phyloP scores from a whole-genome alignment of 1,140 invertebrate genomes.

The Zaprionus camerounensis region DNA sequence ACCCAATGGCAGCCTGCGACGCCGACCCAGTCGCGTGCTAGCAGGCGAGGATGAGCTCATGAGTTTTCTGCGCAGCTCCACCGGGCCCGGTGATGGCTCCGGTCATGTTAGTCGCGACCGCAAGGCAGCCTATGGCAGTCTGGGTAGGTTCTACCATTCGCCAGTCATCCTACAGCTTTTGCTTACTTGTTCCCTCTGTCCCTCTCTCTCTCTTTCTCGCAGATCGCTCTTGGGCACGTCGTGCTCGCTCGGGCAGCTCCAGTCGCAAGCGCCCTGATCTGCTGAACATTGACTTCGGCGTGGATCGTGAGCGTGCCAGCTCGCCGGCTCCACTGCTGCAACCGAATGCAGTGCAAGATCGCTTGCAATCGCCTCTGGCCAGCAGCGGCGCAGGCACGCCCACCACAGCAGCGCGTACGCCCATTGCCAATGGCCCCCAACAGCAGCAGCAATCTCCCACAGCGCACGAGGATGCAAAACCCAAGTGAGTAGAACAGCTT shows the following conservation, averaged over 20 bases:
- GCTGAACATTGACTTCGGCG: slow-evolving; percentile 88
- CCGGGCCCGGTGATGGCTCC: slow-evolving; percentile 86
- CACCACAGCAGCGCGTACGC: slow-evolving; percentile 54
- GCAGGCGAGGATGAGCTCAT: slow-evolving; percentile 94
- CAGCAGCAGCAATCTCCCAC: slow-evolving; percentile 39
- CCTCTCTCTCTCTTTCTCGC: neutral
- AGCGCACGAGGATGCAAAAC: slow-evolving; percentile 85
- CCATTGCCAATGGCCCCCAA: slow-evolving; percentile 51
- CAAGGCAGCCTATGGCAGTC: slow-evolving; percentile 91
- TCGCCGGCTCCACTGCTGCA: slow-evolving; percentile 87
- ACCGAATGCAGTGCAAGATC: slow-evolving; percentile 61
- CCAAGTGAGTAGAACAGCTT: slow-evolving; percentile 71
- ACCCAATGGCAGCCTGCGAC: slow-evolving; percentile 93
- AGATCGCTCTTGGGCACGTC: slow-evolving; percentile 95
- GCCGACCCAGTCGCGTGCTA: slow-evolving; percentile 91
- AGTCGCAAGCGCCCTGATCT: slow-evolving; percentile 88
- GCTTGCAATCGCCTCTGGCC: slow-evolving; percentile 62
- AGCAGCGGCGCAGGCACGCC: slow-evolving; percentile 58
- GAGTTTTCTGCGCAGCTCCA: slow-evolving; percentile 92
- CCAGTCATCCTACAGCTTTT: neutral
- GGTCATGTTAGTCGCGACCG: slow-evolving; percentile 90
- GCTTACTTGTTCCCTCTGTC: neutral
- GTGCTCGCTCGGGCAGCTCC: slow-evolving; percentile 89
- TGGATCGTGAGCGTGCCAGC: slow-evolving; percentile 89
- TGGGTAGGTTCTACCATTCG: slow-evolving; percentile 85